A percentile compares a stretch with the other conserved stretches of the same genome.
Evolutionary conservation across 2,888 invertebrate species (phyloP).

Genomic region (Cheilosia variabilis): DNA sequence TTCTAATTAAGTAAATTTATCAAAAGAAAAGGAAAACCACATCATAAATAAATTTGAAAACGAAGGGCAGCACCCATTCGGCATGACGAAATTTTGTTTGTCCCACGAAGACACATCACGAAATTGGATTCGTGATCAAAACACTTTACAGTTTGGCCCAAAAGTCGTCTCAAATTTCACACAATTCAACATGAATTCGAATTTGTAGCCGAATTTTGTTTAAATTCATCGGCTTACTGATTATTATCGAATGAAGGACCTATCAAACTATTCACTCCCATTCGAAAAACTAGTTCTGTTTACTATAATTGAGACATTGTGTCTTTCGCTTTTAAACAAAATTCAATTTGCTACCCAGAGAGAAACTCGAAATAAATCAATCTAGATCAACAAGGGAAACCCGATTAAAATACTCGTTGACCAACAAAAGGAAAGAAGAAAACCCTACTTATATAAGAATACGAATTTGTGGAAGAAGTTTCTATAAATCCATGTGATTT

Average conservation of each 20-base stretch:
- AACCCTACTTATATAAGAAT: background rate
- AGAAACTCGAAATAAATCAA: constrained; percentile 37
- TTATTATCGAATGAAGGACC: too few species aligned
- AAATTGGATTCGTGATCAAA: constrained; percentile 3
- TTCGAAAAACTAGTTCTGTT: too few species aligned
- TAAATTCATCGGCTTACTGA: constrained; percentile 8
- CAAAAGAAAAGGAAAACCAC: background rate
- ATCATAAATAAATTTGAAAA: constrained; percentile 22
- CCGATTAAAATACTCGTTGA: constrained; percentile 17
- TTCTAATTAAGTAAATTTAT: constrained; percentile 37
- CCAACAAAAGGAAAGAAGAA: constrained; percentile 2
- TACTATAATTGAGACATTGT: constrained; percentile 34
- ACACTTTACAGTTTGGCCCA: background rate
- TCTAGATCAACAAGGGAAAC: constrained; percentile 32
- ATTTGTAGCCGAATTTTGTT: background rate
- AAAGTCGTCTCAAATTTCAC: constrained; percentile 2
- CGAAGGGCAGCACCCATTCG: background rate
- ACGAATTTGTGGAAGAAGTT: too few species aligned
- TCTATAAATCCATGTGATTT: background rate
- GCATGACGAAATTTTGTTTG: constrained; percentile 6
- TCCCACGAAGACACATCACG: background rate
- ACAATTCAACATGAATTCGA: background rate
- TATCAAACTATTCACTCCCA: too few species aligned
- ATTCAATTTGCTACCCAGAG: constrained; percentile 13
- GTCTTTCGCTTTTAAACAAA: constrained; percentile 36